Percentiles rank a stretch among this genome's conserved stretches.
Conservation (phyloP, 2,888 invertebrate species). For the Drosophila demipolita region DNA sequence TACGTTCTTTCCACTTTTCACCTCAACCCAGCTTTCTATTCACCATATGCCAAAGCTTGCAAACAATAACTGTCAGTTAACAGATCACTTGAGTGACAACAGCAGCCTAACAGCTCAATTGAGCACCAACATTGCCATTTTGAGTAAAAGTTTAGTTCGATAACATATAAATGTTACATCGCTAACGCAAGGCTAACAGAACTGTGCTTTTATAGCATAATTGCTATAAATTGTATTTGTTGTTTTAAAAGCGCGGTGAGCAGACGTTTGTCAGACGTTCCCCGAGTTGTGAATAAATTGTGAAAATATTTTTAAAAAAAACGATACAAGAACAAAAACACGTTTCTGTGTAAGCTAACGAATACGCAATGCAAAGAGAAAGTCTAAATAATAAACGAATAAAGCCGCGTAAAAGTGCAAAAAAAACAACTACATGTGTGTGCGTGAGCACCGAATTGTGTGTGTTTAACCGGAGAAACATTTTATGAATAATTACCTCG, state of each 20-base stretch:
- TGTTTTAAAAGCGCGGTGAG: constrained; percentile 59
- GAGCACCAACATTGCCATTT: constrained; percentile 31
- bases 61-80: neutral
- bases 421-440: constrained; percentile 31
- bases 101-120: constrained; percentile 17
- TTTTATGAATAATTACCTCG: constrained; percentile 21
- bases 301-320: constrained; percentile 39
- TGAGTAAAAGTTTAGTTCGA: constrained; percentile 36
- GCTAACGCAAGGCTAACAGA: constrained; percentile 34
- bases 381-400: constrained; percentile 53
- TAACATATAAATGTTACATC: constrained; percentile 30
- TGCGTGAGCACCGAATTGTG: constrained; percentile 8
- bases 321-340: constrained; percentile 31
- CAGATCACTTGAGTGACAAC: constrained; percentile 25
- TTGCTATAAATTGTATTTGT: constrained; percentile 56
- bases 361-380: constrained; percentile 62
- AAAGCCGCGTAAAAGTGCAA: constrained; percentile 60
- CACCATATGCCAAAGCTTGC: neutral
- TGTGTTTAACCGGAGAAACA: constrained; percentile 24
- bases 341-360: constrained; percentile 43
- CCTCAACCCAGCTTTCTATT: constrained; percentile 6
- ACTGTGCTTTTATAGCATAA: constrained; percentile 45
- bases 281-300: constrained; percentile 56
- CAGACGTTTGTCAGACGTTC: constrained; percentile 58
- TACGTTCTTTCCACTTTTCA: constrained; percentile 5